A percentile compares a stretch with the other conserved stretches of the same genome.
These are phyloP conservation scores for Leptonema lineaticorne DNA, from an alignment of 1,140 invertebrate genomes.

Conservation along the genomic window DNA sequence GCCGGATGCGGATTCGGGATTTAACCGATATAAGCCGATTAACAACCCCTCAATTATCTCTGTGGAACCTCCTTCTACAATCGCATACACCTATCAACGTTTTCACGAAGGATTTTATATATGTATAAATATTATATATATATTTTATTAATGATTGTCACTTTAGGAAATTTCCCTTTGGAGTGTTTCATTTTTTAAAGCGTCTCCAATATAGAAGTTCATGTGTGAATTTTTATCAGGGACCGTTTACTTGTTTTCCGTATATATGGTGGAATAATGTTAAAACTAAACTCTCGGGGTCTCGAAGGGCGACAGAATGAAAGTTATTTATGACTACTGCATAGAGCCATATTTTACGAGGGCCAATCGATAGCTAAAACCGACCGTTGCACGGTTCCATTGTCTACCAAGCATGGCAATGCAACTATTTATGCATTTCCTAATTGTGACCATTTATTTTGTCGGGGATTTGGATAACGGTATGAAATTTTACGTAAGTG, in stretches of 20 bases:
- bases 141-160: no score
- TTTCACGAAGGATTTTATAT: no score
- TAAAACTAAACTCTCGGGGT: neutral
- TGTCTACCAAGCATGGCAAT: slow-evolving; percentile 1
- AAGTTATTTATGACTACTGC: slow-evolving; percentile 41
- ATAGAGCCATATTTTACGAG: slow-evolving; percentile 45
- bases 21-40: slow-evolving; percentile 42
- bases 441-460: slow-evolving; percentile 28
- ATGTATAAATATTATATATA: no score
- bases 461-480: neutral
- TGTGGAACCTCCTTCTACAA: neutral
- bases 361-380: slow-evolving; percentile 43
- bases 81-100: neutral
- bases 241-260: no score
- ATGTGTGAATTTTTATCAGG: no score
- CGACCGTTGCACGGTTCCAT: slow-evolving; percentile 20
- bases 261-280: neutral
- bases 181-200: no score
- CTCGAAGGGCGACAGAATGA: slow-evolving; percentile 27
- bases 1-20: slow-evolving; percentile 35
- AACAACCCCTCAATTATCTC: slow-evolving; percentile 41
- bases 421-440: slow-evolving; percentile 26
- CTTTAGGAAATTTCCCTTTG: no score
- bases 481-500: no score
- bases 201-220: no score